Evolutionary conservation across 2,113 vertebrate genomes (phyloP).

Genomic region (Melospiza melodia): DNA sequence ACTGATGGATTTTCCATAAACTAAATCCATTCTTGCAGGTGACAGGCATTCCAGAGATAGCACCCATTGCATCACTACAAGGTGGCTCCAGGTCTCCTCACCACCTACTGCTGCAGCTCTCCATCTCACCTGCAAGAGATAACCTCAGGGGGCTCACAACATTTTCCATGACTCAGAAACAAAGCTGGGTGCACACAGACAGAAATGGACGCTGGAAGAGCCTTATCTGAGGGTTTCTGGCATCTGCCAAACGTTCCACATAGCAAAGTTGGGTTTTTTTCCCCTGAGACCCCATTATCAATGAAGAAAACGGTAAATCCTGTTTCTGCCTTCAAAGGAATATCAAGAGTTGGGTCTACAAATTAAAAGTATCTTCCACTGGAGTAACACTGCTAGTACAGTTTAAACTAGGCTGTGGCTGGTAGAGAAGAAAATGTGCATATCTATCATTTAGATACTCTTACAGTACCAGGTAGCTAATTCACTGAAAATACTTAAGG

Average conservation of each 20-base stretch:
- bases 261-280: neutral
- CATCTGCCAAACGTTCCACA: neutral
- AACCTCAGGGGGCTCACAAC: neutral
- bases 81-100: neutral
- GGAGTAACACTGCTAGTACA: neutral
- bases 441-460: neutral
- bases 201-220: neutral
- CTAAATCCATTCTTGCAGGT: neutral
- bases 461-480: neutral
- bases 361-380: neutral
- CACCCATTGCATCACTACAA: rapidly evolving
- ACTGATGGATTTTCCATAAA: neutral
- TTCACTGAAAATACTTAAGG: neutral
- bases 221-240: neutral
- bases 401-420: neutral
- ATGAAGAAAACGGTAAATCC: neutral
- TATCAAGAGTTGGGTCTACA: neutral
- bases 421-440: neutral
- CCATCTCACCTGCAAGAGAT: neutral
- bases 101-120: neutral
- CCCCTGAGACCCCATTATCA: neutral
- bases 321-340: neutral
- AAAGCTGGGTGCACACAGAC: neutral
- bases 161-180: neutral
- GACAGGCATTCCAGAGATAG: neutral